A percentile compares a stretch with the other conserved stretches of the same genome.
These are phyloP conservation scores for Ceyx margarethae DNA, from an alignment of 2,113 vertebrate genomes.

Conservation along the genomic window DNA sequence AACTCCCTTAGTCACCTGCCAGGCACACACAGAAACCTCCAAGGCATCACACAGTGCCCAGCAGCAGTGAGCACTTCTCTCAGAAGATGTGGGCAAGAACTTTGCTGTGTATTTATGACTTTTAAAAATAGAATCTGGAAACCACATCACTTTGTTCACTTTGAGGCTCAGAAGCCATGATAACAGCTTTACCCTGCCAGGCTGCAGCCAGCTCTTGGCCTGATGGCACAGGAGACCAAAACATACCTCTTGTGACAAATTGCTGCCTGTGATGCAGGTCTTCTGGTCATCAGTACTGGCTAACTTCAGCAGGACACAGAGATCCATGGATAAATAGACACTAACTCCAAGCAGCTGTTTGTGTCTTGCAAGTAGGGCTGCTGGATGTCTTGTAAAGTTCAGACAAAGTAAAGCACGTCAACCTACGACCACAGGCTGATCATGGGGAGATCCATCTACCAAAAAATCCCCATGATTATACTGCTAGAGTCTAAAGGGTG, in stretches of 20 bases:
- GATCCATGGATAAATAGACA: not conserved
- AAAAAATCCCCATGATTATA: not conserved
- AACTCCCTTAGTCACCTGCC: not conserved
- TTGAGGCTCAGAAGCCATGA: not conserved
- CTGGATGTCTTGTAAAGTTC: not conserved
- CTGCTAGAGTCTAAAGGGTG: not conserved
- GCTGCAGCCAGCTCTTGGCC: not conserved
- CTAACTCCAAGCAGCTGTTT: not conserved
- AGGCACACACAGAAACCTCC: not conserved
- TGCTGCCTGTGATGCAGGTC: not conserved
- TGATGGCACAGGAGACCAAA: not conserved
- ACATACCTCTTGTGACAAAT: not conserved
- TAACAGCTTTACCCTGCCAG: not conserved
- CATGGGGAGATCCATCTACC: not conserved
- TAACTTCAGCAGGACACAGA: not conserved
- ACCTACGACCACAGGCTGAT: not conserved
- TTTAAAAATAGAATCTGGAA: conserved; percentile 47
- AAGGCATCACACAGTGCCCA: not conserved
- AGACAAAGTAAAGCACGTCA: not conserved
- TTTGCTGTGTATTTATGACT: not conserved
- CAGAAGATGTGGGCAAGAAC: not conserved
- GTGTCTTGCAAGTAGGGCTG: not conserved
- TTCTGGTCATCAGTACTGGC: not conserved
- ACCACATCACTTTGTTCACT: not conserved
- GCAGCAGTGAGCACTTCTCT: not conserved